Evolutionary conservation across 2,113 vertebrate genomes (phyloP).

Genomic region (Labrus mixtus): DNA sequence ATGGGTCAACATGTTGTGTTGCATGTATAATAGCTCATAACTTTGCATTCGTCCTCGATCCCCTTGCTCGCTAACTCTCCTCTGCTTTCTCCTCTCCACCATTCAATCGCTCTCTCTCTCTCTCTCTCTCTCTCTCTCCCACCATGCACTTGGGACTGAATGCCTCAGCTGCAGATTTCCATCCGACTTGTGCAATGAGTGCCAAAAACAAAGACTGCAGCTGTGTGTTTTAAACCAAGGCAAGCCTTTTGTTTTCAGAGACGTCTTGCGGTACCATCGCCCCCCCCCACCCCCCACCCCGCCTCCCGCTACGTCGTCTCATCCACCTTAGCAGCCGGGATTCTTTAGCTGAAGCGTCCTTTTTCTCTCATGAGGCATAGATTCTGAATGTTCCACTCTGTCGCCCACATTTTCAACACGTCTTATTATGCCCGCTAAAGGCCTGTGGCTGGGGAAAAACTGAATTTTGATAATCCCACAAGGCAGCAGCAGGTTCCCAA

Average conservation of each 20-base stretch:
- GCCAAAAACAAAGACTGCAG: slow-evolving; percentile 70
- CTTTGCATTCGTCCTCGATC: slow-evolving; percentile 31
- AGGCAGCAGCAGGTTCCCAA: slow-evolving; percentile 31
- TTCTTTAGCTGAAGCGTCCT: slow-evolving; percentile 33
- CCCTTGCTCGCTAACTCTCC: slow-evolving; percentile 12
- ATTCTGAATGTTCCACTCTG: slow-evolving; percentile 31
- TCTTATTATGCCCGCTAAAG: slow-evolving; percentile 45
- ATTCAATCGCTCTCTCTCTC: slow-evolving; percentile 49
- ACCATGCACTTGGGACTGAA: slow-evolving; percentile 36
- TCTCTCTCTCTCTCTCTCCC: slow-evolving; percentile 21
- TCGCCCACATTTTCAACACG: slow-evolving; percentile 37
- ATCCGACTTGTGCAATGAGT: slow-evolving; percentile 67
- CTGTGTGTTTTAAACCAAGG: slow-evolving; percentile 66
- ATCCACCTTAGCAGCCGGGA: slow-evolving; percentile 31
- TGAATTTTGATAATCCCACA: slow-evolving; percentile 61
- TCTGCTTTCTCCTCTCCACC: neutral
- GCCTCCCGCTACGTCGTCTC: slow-evolving; percentile 29
- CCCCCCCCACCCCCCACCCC: neutral
- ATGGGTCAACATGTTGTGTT: slow-evolving; percentile 66
- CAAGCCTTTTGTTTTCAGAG: slow-evolving; percentile 60
- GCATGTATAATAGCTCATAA: slow-evolving; percentile 56
- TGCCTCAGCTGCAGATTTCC: slow-evolving; percentile 76
- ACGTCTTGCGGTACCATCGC: slow-evolving; percentile 41
- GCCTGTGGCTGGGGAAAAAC: slow-evolving; percentile 46
- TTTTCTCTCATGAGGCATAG: slow-evolving; percentile 38